Evolutionary conservation across 2,888 invertebrate genomes (phyloP), one percentile per base, ranked within the genome.

Genomic region (Marronus borbonicus): DNA sequence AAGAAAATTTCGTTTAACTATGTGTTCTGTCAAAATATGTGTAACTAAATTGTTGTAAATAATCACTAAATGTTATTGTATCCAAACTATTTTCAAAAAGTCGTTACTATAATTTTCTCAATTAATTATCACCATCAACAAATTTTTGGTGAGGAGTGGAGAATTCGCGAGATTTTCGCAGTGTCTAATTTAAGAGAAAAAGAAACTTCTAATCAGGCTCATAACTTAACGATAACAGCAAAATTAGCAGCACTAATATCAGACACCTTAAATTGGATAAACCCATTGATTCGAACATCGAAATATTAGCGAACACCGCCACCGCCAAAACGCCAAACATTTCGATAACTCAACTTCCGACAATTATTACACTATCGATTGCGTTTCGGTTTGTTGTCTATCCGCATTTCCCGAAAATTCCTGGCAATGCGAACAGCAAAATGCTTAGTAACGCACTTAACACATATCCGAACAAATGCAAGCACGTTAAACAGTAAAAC

Each of bases 341-440:
- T n/a, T 65, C 65, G 5, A 65, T 65, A 65, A 65, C 65, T n/a
- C 39, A 62, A 24, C 62, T 31, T 62, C 62, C 28, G 36, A 65
- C 65, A 65, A 65, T 65, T 39, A 39, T 17, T 39, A 17, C 39
- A 12, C n/a, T 65, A 65, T 65, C 65, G 65, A 65, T 65, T 39
- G 17, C 65, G 36, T 65, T 65, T 39, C 36, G 28, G 39, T 65
- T 65, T 65, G 65, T 65, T 44, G 44, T 12, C 39, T 39, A 44
- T 31, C 65, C 39, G 65, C 44, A 10, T 10, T 44, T 44, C 39
- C 17, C 39, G 5, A 64, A 64, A 64, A 64, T 31, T 64, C 24
- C 36, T 4, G 31, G 14, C 31, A 31, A n/a, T n/a, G 10, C 52
- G n/a, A 7, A 7, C 17, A 5, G 28, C 65, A 7, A 65, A 31